Evolutionary conservation across 23 tunicate species (phyloP).

Genomic region (Aplidium turbinatum): DNA sequence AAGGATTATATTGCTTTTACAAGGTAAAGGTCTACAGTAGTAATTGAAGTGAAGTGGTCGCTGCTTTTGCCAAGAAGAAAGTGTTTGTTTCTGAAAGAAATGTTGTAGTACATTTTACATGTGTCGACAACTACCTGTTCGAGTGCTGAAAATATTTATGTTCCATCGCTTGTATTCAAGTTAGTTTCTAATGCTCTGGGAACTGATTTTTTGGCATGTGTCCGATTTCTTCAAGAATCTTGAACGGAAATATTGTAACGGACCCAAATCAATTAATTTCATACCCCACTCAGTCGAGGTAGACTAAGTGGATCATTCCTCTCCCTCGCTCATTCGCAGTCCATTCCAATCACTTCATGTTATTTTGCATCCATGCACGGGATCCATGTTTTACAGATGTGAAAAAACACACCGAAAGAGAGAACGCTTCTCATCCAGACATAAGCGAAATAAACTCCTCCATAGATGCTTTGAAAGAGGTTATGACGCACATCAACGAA

Average conservation of each 20-base stretch:
- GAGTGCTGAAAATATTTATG: background rate
- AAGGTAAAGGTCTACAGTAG: slow-evolving; percentile 42
- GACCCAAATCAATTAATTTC: too few relatives aligned
- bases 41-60: too few relatives aligned
- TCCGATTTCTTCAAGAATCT: too few relatives aligned
- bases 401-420: slow-evolving; percentile 86
- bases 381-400: slow-evolving; percentile 42
- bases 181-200: too few relatives aligned
- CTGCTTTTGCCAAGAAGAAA: too few relatives aligned
- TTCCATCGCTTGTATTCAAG: too few relatives aligned
- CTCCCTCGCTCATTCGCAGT: too few relatives aligned
- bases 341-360: too few relatives aligned
- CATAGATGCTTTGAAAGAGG: slow-evolving; percentile 74
- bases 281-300: too few relatives aligned
- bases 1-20: slow-evolving; percentile 78
- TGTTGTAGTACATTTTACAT: background rate
- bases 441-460: slow-evolving; percentile 51
- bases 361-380: slow-evolving; percentile 11
- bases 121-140: background rate
- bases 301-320: too few relatives aligned
- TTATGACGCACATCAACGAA: slow-evolving; percentile 89
- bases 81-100: background rate
- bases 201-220: too few relatives aligned
- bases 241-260: too few relatives aligned
- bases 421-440: slow-evolving; percentile 73